phyloP scores from a whole-genome alignment of 2,113 vertebrate genomes.

The Grammomys surdaster region DNA sequence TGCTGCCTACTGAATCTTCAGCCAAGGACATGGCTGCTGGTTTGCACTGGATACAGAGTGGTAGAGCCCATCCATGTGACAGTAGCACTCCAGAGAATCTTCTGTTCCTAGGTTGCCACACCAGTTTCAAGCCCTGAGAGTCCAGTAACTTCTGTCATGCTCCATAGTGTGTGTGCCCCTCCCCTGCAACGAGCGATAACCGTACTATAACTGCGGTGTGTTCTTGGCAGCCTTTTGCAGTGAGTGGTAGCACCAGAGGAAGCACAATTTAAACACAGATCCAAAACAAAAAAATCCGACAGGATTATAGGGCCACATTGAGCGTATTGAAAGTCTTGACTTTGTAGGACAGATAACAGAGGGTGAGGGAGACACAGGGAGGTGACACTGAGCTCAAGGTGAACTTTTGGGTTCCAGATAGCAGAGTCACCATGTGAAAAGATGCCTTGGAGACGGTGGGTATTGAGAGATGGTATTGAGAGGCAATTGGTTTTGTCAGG shows the following conservation, averaged over 20 bases:
- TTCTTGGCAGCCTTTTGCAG: background rate
- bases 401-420: background rate
- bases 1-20: background rate
- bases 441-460: background rate
- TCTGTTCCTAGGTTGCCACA: background rate
- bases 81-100: background rate
- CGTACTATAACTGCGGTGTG: fast-evolving
- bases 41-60: background rate
- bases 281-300: background rate
- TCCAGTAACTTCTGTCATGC: too few species aligned
- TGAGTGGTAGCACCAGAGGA: background rate
- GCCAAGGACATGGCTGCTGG: background rate
- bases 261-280: background rate
- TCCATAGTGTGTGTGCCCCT: background rate
- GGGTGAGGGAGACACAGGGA: background rate
- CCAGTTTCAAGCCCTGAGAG: background rate
- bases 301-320: background rate
- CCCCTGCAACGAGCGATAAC: background rate
- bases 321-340: background rate
- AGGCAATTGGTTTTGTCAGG: background rate
- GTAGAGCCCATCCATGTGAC: background rate
- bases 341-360: background rate
- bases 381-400: background rate
- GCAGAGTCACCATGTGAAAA: background rate
- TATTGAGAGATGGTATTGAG: background rate